These are phyloP conservation scores for Incurvaria masculella DNA, from an alignment of 2,888 invertebrate species.

Conservation along the genomic window DNA sequence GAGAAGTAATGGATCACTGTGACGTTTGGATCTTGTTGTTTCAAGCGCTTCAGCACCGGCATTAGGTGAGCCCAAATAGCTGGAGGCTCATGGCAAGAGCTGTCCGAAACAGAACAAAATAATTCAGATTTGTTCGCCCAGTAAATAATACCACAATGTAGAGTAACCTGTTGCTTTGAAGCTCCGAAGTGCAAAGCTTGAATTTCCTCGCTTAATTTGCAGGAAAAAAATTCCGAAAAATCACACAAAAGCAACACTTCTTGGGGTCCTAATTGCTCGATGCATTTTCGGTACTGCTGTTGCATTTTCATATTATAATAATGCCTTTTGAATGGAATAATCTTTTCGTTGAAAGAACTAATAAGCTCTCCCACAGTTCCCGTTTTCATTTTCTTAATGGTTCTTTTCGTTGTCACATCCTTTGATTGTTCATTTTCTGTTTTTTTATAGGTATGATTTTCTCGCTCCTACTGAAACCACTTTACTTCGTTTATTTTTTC, in stretches of 20 bases:
- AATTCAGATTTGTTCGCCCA: background rate
- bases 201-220: slow-evolving; percentile 3
- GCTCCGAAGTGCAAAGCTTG: slow-evolving; percentile 6
- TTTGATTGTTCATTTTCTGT: slow-evolving; percentile 1
- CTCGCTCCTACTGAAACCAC: slow-evolving; percentile 2
- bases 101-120: slow-evolving; percentile 3
- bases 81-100: slow-evolving; percentile 1
- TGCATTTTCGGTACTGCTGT: slow-evolving; percentile 3
- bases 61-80: slow-evolving; percentile 5
- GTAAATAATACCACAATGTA: slow-evolving; percentile 4
- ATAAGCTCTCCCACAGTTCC: slow-evolving; percentile 2
- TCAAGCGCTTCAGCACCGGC: background rate
- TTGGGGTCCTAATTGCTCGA: background rate
- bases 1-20: background rate
- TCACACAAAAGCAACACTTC: slow-evolving; percentile 4
- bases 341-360: no score
- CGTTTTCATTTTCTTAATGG: background rate
- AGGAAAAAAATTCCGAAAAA: slow-evolving; percentile 3
- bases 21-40: background rate
- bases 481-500: slow-evolving; percentile 2
- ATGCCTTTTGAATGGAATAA: no score
- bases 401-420: slow-evolving; percentile 8
- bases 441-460: slow-evolving; percentile 3
- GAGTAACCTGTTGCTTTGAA: slow-evolving; percentile 4
- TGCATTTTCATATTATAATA: slow-evolving; percentile 2